Conservation (phyloP, 2,113 vertebrate species). For the Mus musculus region GRCm39 chr10:114961501-114962000, state of each 20-base stretch:
- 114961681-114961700: conserved; percentile 77
- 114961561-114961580: conserved; percentile 80
- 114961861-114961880: conserved; percentile 70
- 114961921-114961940: conserved; percentile 74
- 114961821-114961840: conserved; percentile 82
- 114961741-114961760: conserved; percentile 83
- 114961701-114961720: conserved; percentile 79
- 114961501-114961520: conserved; percentile 31
- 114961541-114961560: conserved; percentile 76
- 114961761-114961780: conserved; percentile 79
- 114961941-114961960: conserved; percentile 78
- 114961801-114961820: conserved; percentile 43
- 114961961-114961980: conserved; percentile 77
- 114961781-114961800: conserved; percentile 77
- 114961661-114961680: conserved; percentile 85
- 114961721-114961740: conserved; percentile 84
- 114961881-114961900: conserved; percentile 74
- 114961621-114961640: conserved; percentile 53
- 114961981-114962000: conserved; percentile 62
- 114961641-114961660: conserved; percentile 67
- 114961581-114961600: conserved; percentile 74
- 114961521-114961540: conserved; percentile 44
- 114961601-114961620: conserved; percentile 66
- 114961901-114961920: conserved; percentile 81
- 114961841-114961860: conserved; percentile 80